These are phyloP conservation scores for Caenorhabditis becei DNA, from an alignment of 2,888 invertebrate species.

Conservation along the genomic window DNA sequence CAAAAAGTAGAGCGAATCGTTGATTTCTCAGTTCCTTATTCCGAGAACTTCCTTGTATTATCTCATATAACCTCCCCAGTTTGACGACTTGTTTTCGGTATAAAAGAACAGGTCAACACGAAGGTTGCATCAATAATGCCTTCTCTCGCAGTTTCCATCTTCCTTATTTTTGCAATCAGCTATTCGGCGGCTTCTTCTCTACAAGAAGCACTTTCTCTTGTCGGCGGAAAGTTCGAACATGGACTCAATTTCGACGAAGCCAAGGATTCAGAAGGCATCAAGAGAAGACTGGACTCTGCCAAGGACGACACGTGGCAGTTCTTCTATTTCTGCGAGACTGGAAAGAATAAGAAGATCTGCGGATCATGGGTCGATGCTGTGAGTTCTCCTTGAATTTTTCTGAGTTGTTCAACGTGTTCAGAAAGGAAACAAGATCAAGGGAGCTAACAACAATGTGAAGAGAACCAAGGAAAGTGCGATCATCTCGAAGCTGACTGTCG, in stretches of 20 bases:
- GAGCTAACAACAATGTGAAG: slow-evolving; percentile 20
- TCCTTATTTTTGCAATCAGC: neutral
- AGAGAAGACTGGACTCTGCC: neutral
- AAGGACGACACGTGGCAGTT: slow-evolving; percentile 15
- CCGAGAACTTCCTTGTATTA: neutral
- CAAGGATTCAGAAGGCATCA: slow-evolving; percentile 10
- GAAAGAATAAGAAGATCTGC: slow-evolving; percentile 14
- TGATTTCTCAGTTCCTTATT: neutral
- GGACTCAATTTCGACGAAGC: neutral
- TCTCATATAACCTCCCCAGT: neutral
- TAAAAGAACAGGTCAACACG: neutral
- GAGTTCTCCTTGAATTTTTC: neutral
- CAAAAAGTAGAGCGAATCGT: no score
- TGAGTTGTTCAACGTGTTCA: neutral
- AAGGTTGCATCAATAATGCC: neutral
- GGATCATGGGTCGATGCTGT: slow-evolving; percentile 17
- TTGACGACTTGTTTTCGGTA: slow-evolving; percentile 1
- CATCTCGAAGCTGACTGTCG: neutral
- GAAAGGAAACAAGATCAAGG: slow-evolving; percentile 15
- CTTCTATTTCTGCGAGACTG: slow-evolving; percentile 17
- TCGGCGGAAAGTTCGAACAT: neutral
- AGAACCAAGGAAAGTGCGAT: neutral
- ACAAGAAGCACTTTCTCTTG: neutral
- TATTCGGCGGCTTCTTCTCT: neutral
- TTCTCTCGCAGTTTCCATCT: neutral